Evolutionary conservation across 1,140 invertebrate species (phyloP).

Genomic region (Hycleus phaleratus): DNA sequence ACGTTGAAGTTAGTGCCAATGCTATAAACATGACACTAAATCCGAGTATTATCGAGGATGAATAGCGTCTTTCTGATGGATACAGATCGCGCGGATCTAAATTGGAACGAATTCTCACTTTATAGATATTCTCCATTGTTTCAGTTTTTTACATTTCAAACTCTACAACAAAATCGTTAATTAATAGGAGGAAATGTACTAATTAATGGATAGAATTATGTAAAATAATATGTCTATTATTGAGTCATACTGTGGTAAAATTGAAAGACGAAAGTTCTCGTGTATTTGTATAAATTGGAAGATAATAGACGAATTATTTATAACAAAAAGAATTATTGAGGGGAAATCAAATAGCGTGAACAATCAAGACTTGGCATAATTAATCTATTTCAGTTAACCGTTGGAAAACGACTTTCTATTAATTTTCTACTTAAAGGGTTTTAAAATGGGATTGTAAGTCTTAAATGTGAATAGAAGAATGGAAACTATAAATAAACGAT

Average conservation of each 20-base stretch:
- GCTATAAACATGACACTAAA: constrained; percentile 52
- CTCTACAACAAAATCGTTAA: background rate
- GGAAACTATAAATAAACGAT: background rate
- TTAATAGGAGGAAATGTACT: too few species aligned
- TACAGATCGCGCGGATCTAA: constrained; percentile 50
- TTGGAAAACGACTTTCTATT: too few species aligned
- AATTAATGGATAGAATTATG: too few species aligned
- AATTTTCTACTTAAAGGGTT: too few species aligned
- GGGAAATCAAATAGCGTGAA: background rate
- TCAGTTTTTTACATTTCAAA: constrained; percentile 1
- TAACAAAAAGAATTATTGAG: background rate
- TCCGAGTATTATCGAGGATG: constrained; percentile 56
- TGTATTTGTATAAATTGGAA: too few species aligned
- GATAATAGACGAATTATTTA: background rate
- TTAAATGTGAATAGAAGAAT: background rate
- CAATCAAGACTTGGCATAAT: background rate
- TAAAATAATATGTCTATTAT: too few species aligned
- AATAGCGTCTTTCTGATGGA: constrained; percentile 55
- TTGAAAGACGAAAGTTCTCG: too few species aligned
- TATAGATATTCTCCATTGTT: constrained; percentile 58
- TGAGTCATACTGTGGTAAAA: too few species aligned
- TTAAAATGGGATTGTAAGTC: too few species aligned
- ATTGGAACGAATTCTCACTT: constrained; percentile 55
- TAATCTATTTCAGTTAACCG: too few species aligned
- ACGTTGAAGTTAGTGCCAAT: constrained; percentile 46